Base-by-base conservation (phyloP, 2,797 vertebrate genomes). In the Scleropages formosus region DNA sequence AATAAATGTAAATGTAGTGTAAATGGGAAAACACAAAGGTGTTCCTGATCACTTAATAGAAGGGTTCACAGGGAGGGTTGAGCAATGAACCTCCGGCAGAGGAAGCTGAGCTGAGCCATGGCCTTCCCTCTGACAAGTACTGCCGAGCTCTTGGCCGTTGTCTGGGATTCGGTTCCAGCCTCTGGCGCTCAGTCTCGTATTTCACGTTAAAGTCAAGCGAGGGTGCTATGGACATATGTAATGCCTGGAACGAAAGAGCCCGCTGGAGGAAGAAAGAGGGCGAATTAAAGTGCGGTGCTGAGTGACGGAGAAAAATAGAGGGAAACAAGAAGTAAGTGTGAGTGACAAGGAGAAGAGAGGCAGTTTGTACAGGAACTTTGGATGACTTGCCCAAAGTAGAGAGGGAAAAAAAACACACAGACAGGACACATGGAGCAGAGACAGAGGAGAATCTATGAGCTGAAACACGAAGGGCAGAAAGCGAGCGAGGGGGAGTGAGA, bases 271-370 rank as follows among this genome's bases (percentile, higher is more conserved):
- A 39, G 60, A 51, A 22, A 49, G 47, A 26, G 62, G 22, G 56
- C 1, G 15, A 65, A 51, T 60, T 20, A 72, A 61, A 63, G 65
- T 8, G 12, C 49, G 26, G 51, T 18, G 20, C n/a, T 56, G 75
- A 77, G 75, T 44, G 60, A 72, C 1, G 4, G 71, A 68, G 68
- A 46, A 58, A 49, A n/a, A 31, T 56, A 39, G 69, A 66, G 69
- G 51, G 20, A 65, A 27, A 46, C n/a, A 16, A 49, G 44, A 26
- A 58, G 69, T n/a, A 20, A 56, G 51, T n/a, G 27, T 24, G 69
- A 65, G 68, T 62, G 74, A 75, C 56, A 47, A 13, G 27, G 11
- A 49, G 60, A 18, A 31, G 24, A 46, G 49, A 66, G 26, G 9
- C 20, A 13, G 18, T 44, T 39, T 60, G 18, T 72, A 20, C n/a